Evolutionary conservation across 2,797 vertebrate genomes (phyloP).

Genomic region (Acanthurus tractus): DNA sequence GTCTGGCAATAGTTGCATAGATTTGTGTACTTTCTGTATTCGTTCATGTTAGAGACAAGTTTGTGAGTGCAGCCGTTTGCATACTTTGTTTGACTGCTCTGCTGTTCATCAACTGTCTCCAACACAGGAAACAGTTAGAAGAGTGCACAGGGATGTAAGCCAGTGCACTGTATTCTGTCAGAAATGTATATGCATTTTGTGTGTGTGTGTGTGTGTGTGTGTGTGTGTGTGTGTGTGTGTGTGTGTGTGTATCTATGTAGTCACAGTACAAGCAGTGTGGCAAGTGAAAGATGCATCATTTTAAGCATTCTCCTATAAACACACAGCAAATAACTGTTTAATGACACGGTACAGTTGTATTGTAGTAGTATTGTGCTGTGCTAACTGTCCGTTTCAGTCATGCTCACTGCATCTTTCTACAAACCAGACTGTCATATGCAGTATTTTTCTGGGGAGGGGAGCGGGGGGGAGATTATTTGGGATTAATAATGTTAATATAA

Average conservation of each 20-base stretch:
- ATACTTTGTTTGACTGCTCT: slow-evolving; percentile 34
- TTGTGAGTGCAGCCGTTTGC: slow-evolving; percentile 13
- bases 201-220: not conserved
- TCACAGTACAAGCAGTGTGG: slow-evolving; percentile 11
- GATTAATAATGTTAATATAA: too few species aligned
- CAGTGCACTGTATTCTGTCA: slow-evolving; percentile 21
- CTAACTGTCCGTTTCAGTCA: not conserved
- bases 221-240: not conserved
- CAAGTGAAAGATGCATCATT: slow-evolving; percentile 20
- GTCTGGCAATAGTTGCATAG: too few species aligned
- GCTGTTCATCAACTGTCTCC: slow-evolving; percentile 50
- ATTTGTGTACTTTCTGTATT: not conserved
- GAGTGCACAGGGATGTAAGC: slow-evolving; percentile 7
- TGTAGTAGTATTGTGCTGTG: not conserved
- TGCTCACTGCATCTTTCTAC: not conserved
- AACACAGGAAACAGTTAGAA: slow-evolving; percentile 45
- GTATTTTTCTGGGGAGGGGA: not conserved
- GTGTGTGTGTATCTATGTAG: not conserved
- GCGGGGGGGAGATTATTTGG: too few species aligned
- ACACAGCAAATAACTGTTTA: slow-evolving; percentile 9
- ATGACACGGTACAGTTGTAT: slow-evolving; percentile 5
- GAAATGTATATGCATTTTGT: not conserved
- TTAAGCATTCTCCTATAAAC: slow-evolving; percentile 44
- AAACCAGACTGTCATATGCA: not conserved
- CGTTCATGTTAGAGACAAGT: not conserved